Evolutionary conservation across 2,797 vertebrate genomes (phyloP).

Genomic region (Valencia hispanica): DNA sequence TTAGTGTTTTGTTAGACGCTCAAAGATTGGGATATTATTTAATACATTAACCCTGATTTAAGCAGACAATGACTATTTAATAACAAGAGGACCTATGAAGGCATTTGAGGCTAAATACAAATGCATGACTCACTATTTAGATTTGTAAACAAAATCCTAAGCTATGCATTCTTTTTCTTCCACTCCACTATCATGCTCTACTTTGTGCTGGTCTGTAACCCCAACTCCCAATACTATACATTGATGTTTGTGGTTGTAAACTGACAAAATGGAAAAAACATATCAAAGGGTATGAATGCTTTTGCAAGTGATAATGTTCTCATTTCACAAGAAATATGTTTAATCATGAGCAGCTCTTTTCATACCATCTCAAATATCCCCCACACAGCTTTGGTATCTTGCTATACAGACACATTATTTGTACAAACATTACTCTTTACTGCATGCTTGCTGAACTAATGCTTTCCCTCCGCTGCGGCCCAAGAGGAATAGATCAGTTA

Average conservation of each 20-base stretch:
- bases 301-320: slow-evolving; percentile 1
- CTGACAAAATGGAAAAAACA: neutral
- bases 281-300: neutral
- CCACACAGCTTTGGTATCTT: slow-evolving; percentile 32
- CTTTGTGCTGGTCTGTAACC: neutral
- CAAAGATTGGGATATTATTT: neutral
- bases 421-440: slow-evolving; percentile 45
- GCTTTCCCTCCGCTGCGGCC: slow-evolving; percentile 33
- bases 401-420: slow-evolving; percentile 46
- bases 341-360: slow-evolving; percentile 27
- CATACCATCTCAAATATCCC: slow-evolving; percentile 21
- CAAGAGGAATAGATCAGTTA: slow-evolving; percentile 42
- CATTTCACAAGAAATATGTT: slow-evolving; percentile 3
- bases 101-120: neutral
- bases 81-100: neutral
- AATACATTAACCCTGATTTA: neutral
- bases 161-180: neutral
- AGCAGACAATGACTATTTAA: neutral
- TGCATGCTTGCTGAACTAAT: slow-evolving; percentile 50
- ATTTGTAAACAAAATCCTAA: neutral
- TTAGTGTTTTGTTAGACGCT: neutral
- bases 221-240: neutral
- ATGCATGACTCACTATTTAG: neutral
- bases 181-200: neutral
- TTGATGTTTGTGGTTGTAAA: neutral